Conservation (phyloP, 1,140 invertebrate species). For the Ceratitis capitata region DNA sequence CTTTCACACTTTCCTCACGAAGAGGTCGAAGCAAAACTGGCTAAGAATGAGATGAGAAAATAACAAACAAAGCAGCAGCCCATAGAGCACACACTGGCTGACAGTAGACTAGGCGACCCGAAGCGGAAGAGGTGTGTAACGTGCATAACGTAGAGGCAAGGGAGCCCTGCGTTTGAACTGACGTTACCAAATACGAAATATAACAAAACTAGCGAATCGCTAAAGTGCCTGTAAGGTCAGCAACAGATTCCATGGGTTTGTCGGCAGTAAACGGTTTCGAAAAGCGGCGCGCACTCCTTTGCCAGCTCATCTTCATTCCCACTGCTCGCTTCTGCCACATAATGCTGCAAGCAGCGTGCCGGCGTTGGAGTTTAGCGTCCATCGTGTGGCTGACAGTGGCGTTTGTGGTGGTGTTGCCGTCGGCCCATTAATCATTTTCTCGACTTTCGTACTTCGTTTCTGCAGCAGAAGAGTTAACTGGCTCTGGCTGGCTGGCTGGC, state of each 20-base stretch:
- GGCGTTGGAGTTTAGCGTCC: not conserved
- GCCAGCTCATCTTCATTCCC: not conserved
- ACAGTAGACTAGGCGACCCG: not conserved
- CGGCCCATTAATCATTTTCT: slow-evolving; percentile 32
- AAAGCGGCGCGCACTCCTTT: not conserved
- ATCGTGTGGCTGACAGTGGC: not conserved
- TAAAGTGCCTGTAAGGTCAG: too few relatives aligned
- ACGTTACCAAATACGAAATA: not conserved
- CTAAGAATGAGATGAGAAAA: not conserved
- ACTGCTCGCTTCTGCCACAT: not conserved
- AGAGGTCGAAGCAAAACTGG: not conserved
- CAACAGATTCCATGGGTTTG: too few relatives aligned
- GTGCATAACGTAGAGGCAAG: too few relatives aligned
- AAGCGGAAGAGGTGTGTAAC: too few relatives aligned
- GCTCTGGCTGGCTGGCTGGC: not conserved
- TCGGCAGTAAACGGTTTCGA: not conserved
- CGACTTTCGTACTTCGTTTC: not conserved
- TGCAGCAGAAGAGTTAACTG: slow-evolving; percentile 10
- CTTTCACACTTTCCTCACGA: not conserved
- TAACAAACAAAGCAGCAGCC: not conserved
- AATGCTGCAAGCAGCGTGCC: not conserved
- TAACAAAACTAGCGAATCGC: not conserved
- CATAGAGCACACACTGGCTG: not conserved
- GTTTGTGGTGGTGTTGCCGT: not conserved
- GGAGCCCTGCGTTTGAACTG: not conserved